These are phyloP conservation scores for Lepidostoma basale DNA, from an alignment of 1,140 invertebrate genomes.

Conservation along the genomic window DNA sequence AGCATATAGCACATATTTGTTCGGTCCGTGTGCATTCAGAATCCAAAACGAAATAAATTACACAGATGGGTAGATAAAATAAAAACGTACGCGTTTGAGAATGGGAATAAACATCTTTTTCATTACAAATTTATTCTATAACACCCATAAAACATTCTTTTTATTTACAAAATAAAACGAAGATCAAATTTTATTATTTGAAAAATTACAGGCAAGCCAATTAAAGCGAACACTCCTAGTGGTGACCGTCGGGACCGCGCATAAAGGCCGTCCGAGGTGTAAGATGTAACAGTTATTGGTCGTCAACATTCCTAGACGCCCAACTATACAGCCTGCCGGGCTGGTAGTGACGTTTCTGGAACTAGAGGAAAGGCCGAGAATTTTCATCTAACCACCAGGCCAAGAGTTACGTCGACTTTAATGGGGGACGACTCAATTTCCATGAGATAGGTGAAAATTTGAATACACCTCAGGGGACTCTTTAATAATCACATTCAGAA, in stretches of 20 bases:
- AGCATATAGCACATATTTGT: background rate
- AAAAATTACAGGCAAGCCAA: constrained; percentile 9
- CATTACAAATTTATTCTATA: constrained; percentile 25
- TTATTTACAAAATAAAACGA: constrained; percentile 26
- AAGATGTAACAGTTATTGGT: constrained; percentile 23
- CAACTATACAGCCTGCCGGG: constrained; percentile 2
- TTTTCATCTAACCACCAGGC: background rate
- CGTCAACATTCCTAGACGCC: constrained; percentile 12
- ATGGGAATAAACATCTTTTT: constrained; percentile 1
- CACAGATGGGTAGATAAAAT: background rate
- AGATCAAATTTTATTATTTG: constrained; percentile 21
- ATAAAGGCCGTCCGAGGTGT: constrained; percentile 7
- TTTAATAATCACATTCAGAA: too few relatives aligned
- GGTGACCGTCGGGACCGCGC: background rate
- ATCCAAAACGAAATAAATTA: background rate
- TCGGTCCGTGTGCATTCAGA: background rate
- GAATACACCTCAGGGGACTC: too few relatives aligned
- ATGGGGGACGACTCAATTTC: constrained; percentile 9
- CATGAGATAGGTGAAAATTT: background rate
- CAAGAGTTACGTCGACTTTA: background rate
- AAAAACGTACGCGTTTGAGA: background rate
- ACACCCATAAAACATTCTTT: constrained; percentile 20
- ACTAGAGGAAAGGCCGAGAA: background rate
- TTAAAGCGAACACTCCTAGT: constrained; percentile 10
- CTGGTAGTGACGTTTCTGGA: background rate